phyloP scores from a whole-genome alignment of 35 echinoderm and acorn worm species.

The Diadema setosum region DNA sequence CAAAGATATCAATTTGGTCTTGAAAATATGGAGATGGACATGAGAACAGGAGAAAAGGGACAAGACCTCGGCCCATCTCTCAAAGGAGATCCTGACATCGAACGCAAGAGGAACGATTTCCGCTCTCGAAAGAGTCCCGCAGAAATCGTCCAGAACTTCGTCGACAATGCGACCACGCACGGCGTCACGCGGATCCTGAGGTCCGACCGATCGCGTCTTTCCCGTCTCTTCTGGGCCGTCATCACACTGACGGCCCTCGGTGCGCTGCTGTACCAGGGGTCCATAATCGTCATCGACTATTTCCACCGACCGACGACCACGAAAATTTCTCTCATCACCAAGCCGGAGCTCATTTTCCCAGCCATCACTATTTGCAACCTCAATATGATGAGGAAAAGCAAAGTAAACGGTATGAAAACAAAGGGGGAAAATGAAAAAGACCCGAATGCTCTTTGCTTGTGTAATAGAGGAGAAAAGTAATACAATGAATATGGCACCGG shows the following conservation, averaged over 20 bases:
- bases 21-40: no score
- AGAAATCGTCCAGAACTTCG: constrained; percentile 27
- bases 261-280: constrained; percentile 1
- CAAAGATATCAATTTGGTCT: no score
- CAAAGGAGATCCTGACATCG: no score
- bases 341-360: constrained; percentile 45
- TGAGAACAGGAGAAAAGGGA: no score
- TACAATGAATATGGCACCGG: no score
- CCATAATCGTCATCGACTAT: constrained; percentile 13
- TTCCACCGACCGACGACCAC: constrained; percentile 44
- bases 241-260: constrained; percentile 11
- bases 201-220: neutral
- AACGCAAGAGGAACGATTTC: no score
- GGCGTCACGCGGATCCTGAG: constrained; percentile 29
- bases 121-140: no score
- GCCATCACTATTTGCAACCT: constrained; percentile 86
- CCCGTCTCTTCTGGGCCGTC: constrained; percentile 55
- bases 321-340: constrained; percentile 54
- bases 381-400: constrained; percentile 42
- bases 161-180: constrained; percentile 61
- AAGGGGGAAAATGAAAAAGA: no score
- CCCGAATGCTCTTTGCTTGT: no score
- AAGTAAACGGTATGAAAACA: neutral
- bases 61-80: no score
- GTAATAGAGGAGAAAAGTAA: no score